Percentiles rank a stretch among this genome's conserved stretches.
These are phyloP conservation scores for Paedocypris micromegethes DNA, from an alignment of 2,797 vertebrate species.

Conservation along the genomic window DNA sequence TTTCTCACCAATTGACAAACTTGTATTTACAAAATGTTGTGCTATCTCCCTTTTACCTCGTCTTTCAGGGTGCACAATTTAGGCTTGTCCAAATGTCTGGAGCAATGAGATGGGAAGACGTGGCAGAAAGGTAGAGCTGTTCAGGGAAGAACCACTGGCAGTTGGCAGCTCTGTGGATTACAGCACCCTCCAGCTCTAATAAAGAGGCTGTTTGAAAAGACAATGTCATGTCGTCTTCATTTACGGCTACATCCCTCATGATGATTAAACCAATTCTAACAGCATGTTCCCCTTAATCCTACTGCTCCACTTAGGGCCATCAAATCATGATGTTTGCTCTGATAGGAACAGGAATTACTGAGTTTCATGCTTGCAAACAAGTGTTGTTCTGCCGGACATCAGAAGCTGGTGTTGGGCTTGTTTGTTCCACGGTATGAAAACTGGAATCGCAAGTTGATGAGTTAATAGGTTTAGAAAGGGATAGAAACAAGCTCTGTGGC, in stretches of 20 bases:
- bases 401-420: constrained; percentile 24
- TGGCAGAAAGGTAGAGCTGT: constrained; percentile 19
- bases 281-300: constrained; percentile 55
- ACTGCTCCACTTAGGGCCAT: constrained; percentile 57
- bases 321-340: constrained; percentile 41
- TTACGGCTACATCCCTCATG: constrained; percentile 37
- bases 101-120: constrained; percentile 5
- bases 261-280: constrained; percentile 47
- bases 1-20: neutral
- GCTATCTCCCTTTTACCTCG: neutral
- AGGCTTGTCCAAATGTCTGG: constrained; percentile 14
- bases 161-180: constrained; percentile 35
- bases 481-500: constrained; percentile 52
- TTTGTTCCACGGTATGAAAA: neutral
- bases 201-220: constrained; percentile 39
- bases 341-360: constrained; percentile 19
- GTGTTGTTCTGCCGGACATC: neutral
- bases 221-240: constrained; percentile 38
- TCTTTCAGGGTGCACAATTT: constrained; percentile 1
- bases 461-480: constrained; percentile 63
- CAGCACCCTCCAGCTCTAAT: constrained; percentile 38
- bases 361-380: constrained; percentile 23
- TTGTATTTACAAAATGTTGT: neutral
- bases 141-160: constrained; percentile 26
- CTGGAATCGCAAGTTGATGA: constrained; percentile 27